A percentile compares a stretch with the other conserved stretches of the same genome.
These are phyloP conservation scores for rat (Rattus norvegicus) DNA, from an alignment of 2,113 vertebrate species.

Conservation along the genomic window GRCr8 NC_086030.1:28111501-28112000, in stretches of 20 bases:
- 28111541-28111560: not conserved
- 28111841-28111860: conserved; percentile 68
- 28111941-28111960: conserved; percentile 65
- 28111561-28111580: not conserved
- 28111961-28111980: conserved; percentile 66
- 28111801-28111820: conserved; percentile 77
- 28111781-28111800: conserved; percentile 78
- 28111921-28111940: conserved; percentile 58
- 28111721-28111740: conserved; percentile 88
- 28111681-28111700: conserved; percentile 90
- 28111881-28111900: conserved; percentile 10
- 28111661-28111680: conserved; percentile 73
- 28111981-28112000: conserved; percentile 73
- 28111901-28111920: conserved; percentile 60
- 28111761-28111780: conserved; percentile 87
- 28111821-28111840: conserved; percentile 74
- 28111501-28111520: not conserved
- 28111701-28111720: conserved; percentile 87
- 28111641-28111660: conserved; percentile 80
- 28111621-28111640: conserved; percentile 70
- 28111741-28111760: conserved; percentile 89
- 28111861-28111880: conserved; percentile 70
- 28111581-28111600: conserved; percentile 68
- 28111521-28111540: not conserved
- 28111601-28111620: conserved; percentile 62